Base-by-base conservation (phyloP, 2,797 vertebrate species). In the Chelmon rostratus region DNA sequence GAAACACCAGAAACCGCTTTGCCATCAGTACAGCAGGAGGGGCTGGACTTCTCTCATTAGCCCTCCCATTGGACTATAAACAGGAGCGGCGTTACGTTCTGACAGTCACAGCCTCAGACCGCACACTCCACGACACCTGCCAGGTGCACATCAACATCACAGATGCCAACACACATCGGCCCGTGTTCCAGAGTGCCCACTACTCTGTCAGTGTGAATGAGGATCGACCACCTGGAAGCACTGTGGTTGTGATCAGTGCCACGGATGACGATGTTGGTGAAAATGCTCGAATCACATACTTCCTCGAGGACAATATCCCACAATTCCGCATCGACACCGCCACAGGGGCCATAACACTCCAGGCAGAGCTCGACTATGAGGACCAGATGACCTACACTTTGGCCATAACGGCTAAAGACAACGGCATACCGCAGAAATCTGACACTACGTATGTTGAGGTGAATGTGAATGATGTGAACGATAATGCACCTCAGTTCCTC, bases 391-490 rank as follows among this genome's bases (percentile, higher is more conserved):
- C 98, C 0, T 99, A 99, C 76, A 99, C 98, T 0, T 90, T 99
- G 77, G 98, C 98, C 47, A 98, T 99, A 73, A 98, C 98, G 5
- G 98, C 98, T 25, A 97, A 98, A 84, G 98, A 99, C 93, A 99
- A 99, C 0, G 98, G 98, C 69, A 99, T 99, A 68, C 98, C 98
- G 15, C 98, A 99, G 92, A 99, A 99, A 93, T 96, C 98, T 0
- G 98, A 99, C 90, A 99, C 98, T 3, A 99, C 98, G 0, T 99
- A 99, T 0, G 98, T 99, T 28, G 98, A 99, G 93, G 96, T 99
- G 62, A 98, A 99, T 87, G 97, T 99, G 49, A 98, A 98, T 2
- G 98, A 99, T 0, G 97, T 99, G 28, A 99, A 99, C 15, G 98
- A 99, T 86, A 99, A 99, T 0, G 96, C 98, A 0, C 98, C 98